Evolutionary conservation across 2,797 vertebrate species (phyloP).

Genomic region (Varecia variegata): DNA sequence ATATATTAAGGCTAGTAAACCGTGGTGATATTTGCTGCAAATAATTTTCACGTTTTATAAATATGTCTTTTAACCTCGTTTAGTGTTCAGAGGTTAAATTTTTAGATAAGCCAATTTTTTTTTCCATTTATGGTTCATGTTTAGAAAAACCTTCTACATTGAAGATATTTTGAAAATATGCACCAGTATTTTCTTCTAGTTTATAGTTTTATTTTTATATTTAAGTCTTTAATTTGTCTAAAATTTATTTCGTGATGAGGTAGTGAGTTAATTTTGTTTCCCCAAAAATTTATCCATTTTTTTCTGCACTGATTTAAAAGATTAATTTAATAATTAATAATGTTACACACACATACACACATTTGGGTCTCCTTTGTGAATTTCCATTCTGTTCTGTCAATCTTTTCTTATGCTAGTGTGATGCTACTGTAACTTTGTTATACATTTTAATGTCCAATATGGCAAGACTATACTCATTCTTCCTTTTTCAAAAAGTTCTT

Average conservation of each 20-base stretch:
- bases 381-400: neutral
- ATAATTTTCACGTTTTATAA: neutral
- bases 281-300: neutral
- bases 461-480: neutral
- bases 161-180: neutral
- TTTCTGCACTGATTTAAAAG: neutral
- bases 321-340: neutral
- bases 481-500: neutral
- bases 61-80: neutral
- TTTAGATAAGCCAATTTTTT: neutral
- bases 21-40: neutral
- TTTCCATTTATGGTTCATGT: neutral
- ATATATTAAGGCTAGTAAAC: neutral
- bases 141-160: neutral
- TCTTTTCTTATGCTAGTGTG: neutral
- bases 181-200: neutral
- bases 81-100: neutral
- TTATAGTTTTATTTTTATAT: constrained; percentile 12
- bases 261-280: neutral
- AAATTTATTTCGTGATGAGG: neutral
- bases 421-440: neutral
- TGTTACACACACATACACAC: neutral
- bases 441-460: neutral
- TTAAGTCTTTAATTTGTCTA: constrained; percentile 7
- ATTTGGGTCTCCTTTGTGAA: neutral